phyloP scores from a whole-genome alignment of 2,888 invertebrate species.

The Amiota mariae region DNA sequence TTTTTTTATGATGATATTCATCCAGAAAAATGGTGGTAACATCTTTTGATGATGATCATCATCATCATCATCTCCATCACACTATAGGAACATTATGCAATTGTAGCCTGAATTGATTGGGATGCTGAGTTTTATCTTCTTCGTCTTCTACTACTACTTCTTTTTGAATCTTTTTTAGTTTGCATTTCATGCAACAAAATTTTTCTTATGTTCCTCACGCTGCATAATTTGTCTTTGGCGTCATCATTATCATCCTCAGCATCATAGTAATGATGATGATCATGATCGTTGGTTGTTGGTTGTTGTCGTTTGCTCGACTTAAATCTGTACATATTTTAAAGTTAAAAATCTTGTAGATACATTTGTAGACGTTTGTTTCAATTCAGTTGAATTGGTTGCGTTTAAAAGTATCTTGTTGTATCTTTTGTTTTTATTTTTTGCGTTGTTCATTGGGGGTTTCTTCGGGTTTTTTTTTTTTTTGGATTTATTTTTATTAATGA shows the following conservation, averaged over 20 bases:
- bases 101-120: constrained; percentile 17
- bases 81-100: constrained; percentile 7
- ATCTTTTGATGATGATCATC: neutral
- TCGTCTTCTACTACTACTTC: neutral
- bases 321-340: constrained; percentile 35
- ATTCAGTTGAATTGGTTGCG: constrained; percentile 58
- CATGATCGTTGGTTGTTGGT: constrained; percentile 36
- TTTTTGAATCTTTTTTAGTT: constrained; percentile 38
- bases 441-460: neutral
- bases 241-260: neutral
- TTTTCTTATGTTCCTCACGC: constrained; percentile 17
- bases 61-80: neutral
- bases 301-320: constrained; percentile 23
- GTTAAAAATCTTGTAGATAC: constrained; percentile 54
- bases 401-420: constrained; percentile 17
- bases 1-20: constrained; percentile 1
- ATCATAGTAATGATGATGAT: constrained; percentile 15
- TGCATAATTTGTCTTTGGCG: constrained; percentile 62
- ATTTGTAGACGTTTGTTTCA: constrained; percentile 58
- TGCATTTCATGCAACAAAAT: constrained; percentile 8
- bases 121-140: constrained; percentile 19
- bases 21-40: neutral
- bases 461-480: constrained; percentile 35
- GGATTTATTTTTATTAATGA: constrained; percentile 55
- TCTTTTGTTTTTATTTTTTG: constrained; percentile 3